Conservation (phyloP, 2,888 invertebrate species). For the Koerneria pararmatus region DNA sequence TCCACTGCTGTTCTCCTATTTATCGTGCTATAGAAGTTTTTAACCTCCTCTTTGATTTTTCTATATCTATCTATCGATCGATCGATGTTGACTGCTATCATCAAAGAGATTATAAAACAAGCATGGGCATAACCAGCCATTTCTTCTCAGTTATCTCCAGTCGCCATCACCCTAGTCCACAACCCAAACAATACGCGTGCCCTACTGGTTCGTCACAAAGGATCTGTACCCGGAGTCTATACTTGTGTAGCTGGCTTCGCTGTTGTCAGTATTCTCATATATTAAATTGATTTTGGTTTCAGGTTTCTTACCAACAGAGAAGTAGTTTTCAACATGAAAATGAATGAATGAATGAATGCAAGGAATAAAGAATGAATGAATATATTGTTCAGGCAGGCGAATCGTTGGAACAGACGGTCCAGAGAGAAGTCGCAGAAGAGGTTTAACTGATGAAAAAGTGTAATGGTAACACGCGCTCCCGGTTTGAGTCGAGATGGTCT, state of each 20-base stretch:
- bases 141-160: constrained; percentile 60
- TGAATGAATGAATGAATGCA: background rate
- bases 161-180: constrained; percentile 63
- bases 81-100: background rate
- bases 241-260: constrained; percentile 67
- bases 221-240: constrained; percentile 64
- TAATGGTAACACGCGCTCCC: too few relatives aligned
- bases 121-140: background rate
- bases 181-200: constrained; percentile 61
- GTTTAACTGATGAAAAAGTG: too few relatives aligned
- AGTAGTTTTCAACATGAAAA: background rate
- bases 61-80: too few relatives aligned
- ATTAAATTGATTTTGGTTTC: background rate
- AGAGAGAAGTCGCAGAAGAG: constrained; percentile 66
- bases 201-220: constrained; percentile 64
- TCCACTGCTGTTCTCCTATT: background rate
- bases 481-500: too few relatives aligned
- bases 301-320: background rate
- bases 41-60: too few relatives aligned
- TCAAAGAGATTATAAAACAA: too few relatives aligned
- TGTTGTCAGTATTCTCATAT: constrained; percentile 61
- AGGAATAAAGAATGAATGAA: background rate
- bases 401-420: constrained; percentile 64
- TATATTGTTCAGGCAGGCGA: constrained; percentile 62
- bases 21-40: too few relatives aligned